Base-by-base conservation (phyloP, 1,140 invertebrate species). In the Spodoptera litura region DNA sequence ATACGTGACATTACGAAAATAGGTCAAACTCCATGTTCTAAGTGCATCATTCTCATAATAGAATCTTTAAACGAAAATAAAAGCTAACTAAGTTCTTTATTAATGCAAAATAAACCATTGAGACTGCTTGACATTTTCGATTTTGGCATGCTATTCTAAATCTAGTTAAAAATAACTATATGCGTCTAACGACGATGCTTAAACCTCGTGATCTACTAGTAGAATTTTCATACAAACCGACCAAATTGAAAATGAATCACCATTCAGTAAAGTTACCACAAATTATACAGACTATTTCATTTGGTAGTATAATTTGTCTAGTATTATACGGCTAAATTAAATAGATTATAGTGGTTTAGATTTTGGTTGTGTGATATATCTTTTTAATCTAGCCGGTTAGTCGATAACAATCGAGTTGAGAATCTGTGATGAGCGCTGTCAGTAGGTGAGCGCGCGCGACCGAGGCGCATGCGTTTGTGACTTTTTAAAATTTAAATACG, bases 141-240 rank as follows among this genome's bases (percentile, higher is more conserved):
- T 78, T 82, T 90, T 86, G 86, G 87, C 87, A 86, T 83, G 79
- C 85, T 78, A 78, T 80, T 80, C 85, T 88, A 87, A 88, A 88
- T 88, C 86, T 85, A 87, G 84, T 83, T 81, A 81, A 83, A 81
- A 83, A 82, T 80, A 80, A 79, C 77, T 79, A 72, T 80, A 77
- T 11, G 38, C 15, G 25, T 52, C 72, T 75, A 75, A 75, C 51
- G 15, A n/a, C 66, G 78, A 66, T 72, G 62, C 66, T 44, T 71
- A 10, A 9, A 83, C 81, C 89, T 87, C 89, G 87, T 89, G 88
- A 91, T 83, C 86, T 53, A 51, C 44, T 13, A 12, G 9, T 75
- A 75, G 58, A 75, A 52, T 75, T 75, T 75, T 58, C 72, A 75
- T 75, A 62, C 11, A 20, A 80, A 27, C 44, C 73, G 51, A n/a